phyloP scores from a whole-genome alignment of 2,888 invertebrate species.

The Diarsia mendica region DNA sequence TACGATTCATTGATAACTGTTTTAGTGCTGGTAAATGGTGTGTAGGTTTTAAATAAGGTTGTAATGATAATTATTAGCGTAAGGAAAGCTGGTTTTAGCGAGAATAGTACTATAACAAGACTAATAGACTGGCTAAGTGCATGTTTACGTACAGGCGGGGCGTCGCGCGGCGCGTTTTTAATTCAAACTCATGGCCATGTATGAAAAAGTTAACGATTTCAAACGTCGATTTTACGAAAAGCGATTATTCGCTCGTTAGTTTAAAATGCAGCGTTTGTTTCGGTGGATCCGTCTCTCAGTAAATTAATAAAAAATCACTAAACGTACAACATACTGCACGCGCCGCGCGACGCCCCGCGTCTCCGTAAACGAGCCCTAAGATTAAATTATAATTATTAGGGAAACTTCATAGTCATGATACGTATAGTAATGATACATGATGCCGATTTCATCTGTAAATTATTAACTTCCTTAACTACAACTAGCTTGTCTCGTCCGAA shows the following conservation, averaged over 20 bases:
- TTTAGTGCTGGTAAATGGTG: constrained; percentile 6
- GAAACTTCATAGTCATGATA: not conserved
- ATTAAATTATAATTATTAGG: not conserved
- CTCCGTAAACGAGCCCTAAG: no score
- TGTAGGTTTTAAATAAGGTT: not conserved
- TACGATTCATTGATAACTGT: constrained; percentile 14
- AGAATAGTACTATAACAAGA: not conserved
- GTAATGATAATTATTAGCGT: not conserved
- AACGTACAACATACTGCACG: no score
- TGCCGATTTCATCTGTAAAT: not conserved
- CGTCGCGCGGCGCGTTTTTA: no score
- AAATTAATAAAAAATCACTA: no score
- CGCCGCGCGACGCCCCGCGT: no score
- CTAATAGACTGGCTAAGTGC: not conserved
- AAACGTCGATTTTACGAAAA: no score
- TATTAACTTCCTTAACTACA: not conserved
- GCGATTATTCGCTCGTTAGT: no score
- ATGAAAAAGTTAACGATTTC: no score
- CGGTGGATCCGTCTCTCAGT: no score
- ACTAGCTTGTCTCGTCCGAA: not conserved
- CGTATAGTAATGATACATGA: not conserved
- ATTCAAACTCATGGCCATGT: no score
- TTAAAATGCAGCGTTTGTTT: no score
- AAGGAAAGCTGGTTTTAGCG: not conserved
- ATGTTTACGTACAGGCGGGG: no score